Percentiles rank a stretch among this genome's conserved stretches.
These are phyloP conservation scores for Ennomos quercinarius DNA, from an alignment of 2,888 invertebrate species.

Conservation along the genomic window DNA sequence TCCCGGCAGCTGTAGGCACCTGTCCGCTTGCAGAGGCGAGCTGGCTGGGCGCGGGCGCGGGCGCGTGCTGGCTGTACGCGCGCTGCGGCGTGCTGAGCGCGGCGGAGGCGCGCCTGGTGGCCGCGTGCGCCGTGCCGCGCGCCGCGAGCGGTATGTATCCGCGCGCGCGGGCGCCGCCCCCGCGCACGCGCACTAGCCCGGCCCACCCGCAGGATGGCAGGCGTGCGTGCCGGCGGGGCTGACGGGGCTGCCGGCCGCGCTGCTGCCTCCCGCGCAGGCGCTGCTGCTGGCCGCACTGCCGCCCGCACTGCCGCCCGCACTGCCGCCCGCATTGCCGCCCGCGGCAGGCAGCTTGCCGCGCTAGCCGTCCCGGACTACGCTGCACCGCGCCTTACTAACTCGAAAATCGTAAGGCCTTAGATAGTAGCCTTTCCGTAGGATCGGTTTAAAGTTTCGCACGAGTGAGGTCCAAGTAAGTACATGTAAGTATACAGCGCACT, in stretches of 20 bases:
- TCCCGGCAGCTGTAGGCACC: no score
- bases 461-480: no score
- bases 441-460: no score
- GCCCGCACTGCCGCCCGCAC: constrained; percentile 6
- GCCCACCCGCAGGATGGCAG: no score
- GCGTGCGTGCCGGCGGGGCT: constrained; percentile 47
- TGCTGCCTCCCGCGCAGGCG: constrained; percentile 61
- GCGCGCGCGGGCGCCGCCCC: no score
- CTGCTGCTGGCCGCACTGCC: constrained; percentile 54
- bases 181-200: no score
- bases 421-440: no score
- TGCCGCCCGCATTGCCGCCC: constrained; percentile 5
- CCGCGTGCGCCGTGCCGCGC: constrained; percentile 43
- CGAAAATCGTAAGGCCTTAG: no score
- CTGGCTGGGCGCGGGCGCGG: constrained; percentile 52
- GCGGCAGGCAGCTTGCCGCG: no score
- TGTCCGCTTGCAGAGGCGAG: constrained; percentile 41
- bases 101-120: constrained; percentile 51
- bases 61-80: constrained; percentile 53
- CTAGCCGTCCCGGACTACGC: not conserved
- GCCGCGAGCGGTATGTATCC: no score
- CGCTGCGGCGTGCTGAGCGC: constrained; percentile 53
- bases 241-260: constrained; percentile 54
- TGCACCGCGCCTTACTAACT: not conserved
- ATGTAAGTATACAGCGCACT: no score